Evolutionary conservation across 2,113 vertebrate genomes (phyloP), one percentile per base, ranked within the genome.

Genomic region (Vulpes ferrilata): DNA sequence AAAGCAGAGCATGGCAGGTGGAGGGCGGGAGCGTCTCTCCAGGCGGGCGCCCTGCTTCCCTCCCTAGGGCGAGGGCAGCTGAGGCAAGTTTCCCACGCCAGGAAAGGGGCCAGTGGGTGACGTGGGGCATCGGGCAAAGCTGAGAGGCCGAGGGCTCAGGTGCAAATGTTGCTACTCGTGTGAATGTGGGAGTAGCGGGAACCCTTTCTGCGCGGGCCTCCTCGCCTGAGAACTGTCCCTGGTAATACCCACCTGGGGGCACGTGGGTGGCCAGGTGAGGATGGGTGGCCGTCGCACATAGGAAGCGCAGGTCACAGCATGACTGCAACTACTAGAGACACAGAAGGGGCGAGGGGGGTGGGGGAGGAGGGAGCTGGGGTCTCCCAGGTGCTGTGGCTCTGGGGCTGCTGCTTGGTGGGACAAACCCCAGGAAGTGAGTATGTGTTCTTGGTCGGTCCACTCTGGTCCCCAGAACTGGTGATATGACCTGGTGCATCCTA

Each of bases 21-120:
- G 43, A 57, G 19, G 67, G 30, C 15, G 5, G 67, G 51, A 74
- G 30, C 4, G 19, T 81, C 25, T 25, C 81, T 10, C 5, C 10
- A 4, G 23, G 35, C 59, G 53, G 23, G 12, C 5, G 27, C 17
- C 76, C 30, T 57, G 86, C 93, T 90, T 94, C 17, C 23, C n/a
- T 60, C 93, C 71, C 84, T 76, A 59, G 71, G 89, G 82, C 89
- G 96, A 91, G 81, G 93, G 23, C 76, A 92, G 87, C 53, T 57
- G 19, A 69, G 60, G 30, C 32, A 92, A 22, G 51, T 92, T 96
- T 89, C 48, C 79, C 94, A 93, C 62, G 64, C 19, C 67, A 84
- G 74, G 67, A 76, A 85, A 32, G 30, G 7, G 32, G 48, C 16
- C 53, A 32, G 69, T 17, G 8, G 25, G 8, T 65, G 85, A 73